Percentiles rank a stretch among this genome's conserved stretches.
Evolutionary conservation across 2,888 invertebrate species (phyloP).

Genomic region (Chrysolina americana): DNA sequence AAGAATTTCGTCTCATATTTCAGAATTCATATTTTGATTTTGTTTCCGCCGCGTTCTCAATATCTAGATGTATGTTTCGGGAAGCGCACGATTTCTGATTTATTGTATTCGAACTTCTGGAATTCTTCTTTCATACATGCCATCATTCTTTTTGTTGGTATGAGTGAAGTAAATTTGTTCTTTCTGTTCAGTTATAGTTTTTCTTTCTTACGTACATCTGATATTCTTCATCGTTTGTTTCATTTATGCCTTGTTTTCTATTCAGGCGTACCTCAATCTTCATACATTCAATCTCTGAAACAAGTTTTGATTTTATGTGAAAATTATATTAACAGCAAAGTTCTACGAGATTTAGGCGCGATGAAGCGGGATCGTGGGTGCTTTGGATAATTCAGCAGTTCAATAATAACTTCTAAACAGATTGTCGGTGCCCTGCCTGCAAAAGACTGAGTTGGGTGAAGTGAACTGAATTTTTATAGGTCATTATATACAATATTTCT

Average conservation of each 20-base stretch:
- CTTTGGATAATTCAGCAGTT: constrained; percentile 2
- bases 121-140: background rate
- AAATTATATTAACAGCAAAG: background rate
- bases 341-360: background rate
- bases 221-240: background rate
- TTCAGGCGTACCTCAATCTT: background rate
- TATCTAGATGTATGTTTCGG: too few species aligned
- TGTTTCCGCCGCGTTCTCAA: background rate
- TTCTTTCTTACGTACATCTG: background rate
- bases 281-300: too few species aligned
- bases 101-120: background rate
- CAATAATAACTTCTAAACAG: background rate
- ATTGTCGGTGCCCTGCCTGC: background rate
- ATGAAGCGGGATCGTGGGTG: background rate
- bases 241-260: background rate
- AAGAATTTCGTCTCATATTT: too few species aligned
- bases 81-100: background rate
- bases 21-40: too few species aligned
- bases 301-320: background rate
- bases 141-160: background rate
- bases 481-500: background rate
- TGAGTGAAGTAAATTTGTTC: background rate
- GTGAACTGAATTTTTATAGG: background rate
- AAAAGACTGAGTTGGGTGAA: background rate
- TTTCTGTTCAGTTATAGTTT: background rate